Evolutionary conservation across 2,797 vertebrate genomes (phyloP), one percentile per base, ranked within the genome.

Genomic region (Onychomys torridus): DNA sequence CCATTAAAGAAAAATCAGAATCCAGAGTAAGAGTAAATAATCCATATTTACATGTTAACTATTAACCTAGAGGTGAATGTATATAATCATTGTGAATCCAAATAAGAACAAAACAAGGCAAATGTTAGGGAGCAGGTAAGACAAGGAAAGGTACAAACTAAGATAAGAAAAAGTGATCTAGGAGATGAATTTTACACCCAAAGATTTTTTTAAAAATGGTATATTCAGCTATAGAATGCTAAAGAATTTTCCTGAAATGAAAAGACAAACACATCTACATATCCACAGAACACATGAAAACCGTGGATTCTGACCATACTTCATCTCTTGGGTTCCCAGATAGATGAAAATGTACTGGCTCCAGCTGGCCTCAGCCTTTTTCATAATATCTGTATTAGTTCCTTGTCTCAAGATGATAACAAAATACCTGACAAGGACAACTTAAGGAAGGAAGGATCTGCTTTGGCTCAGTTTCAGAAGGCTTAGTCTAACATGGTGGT

Each of bases 191-290:
- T 65, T 65, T 85, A 2, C 12, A 77, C 34, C 3, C 27, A 69
- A 88, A 82, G 43, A n/a, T 49, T n/a, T n/a, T n/a, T n/a, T n/a
- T n/a, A n/a, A n/a, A n/a, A 52, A 52, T 32, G 71, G 10, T 76
- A 21, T 11, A 49, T 85, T 95, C 9, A 86, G 85, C 49, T 13
- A 49, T 29, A 65, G 12, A n/a, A 49, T 57, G 77, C 5, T 82
- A 43, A 93, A 94, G 32, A 91, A 55, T 76, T 88, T 94, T 7
- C 10, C 34, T 55, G 17, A 95, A 96, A 52, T 59, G 17, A 93
- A 77, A 76, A 76, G 49, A 84, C 37, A 95, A 32, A 49, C 11
- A 29, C 29, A 63, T 11, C 3, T 77, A 21, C 34, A 78, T 23
- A 37, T 49, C 40, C 75, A 8, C 37, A 63, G 27, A 46, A 77